Evolutionary conservation across 2,888 invertebrate genomes (phyloP).

Genomic region (Norana najaformis): DNA sequence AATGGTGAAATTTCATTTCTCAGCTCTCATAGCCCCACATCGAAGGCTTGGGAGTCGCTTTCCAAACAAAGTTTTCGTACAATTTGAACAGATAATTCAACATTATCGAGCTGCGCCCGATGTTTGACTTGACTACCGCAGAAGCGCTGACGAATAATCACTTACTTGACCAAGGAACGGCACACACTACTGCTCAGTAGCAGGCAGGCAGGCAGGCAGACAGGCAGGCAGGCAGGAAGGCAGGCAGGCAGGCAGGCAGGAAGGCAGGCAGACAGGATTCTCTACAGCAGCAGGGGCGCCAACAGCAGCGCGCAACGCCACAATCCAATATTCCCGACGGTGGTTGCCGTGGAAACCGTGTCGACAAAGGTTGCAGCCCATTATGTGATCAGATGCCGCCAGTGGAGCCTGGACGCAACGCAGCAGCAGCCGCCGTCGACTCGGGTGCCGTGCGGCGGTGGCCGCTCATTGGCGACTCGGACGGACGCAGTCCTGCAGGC

Average conservation of each 20-base stretch:
- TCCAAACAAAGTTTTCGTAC: conserved; percentile 23
- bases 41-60: neutral
- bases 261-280: neutral
- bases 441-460: neutral
- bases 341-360: conserved; percentile 22
- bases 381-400: neutral
- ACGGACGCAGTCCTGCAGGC: neutral
- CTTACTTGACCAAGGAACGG: neutral
- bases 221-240: conserved; percentile 17
- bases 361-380: conserved; percentile 20
- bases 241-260: neutral
- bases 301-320: neutral
- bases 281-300: conserved; percentile 10
- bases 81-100: conserved; percentile 25
- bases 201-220: neutral
- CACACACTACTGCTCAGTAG: conserved; percentile 15
- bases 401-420: neutral
- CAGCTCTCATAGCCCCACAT: neutral
- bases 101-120: conserved; percentile 23
- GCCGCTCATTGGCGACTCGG: neutral
- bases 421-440: neutral
- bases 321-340: conserved; percentile 22
- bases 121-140: conserved; percentile 27
- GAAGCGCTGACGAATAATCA: conserved; percentile 24
- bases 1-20: neutral